Conservation (phyloP, 2,888 invertebrate species). For the Protophormia terraenovae region DNA sequence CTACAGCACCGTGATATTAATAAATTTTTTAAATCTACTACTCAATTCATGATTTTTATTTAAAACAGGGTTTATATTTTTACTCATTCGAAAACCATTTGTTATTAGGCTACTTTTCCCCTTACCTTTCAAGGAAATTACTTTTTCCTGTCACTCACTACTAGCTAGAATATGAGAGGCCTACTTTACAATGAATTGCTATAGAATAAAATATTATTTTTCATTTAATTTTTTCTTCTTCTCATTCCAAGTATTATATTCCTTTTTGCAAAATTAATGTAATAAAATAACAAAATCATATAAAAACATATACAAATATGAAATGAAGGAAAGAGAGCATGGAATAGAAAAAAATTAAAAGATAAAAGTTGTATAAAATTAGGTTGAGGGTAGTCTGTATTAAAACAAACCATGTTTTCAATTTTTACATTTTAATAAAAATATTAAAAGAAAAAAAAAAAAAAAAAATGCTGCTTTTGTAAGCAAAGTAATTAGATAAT, state of each 20-base stretch:
- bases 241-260: neutral
- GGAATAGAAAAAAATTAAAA: neutral
- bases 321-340: neutral
- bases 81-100: too few relatives aligned
- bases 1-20: too few relatives aligned
- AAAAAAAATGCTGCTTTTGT: neutral
- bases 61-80: too few relatives aligned
- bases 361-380: neutral
- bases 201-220: conserved; percentile 4
- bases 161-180: neutral
- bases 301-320: neutral
- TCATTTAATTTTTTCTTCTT: neutral
- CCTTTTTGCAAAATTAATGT: conserved; percentile 3
- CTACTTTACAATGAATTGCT: conserved; percentile 22
- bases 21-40: too few relatives aligned
- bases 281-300: conserved; percentile 18
- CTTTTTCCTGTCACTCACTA: neutral
- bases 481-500: conserved; percentile 57
- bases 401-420: neutral
- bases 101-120: too few relatives aligned
- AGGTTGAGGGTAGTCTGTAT: conserved; percentile 20
- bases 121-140: neutral
- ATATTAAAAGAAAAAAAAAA: neutral
- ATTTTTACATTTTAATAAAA: conserved; percentile 7
- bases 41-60: too few relatives aligned